Conservation (phyloP, 2,888 invertebrate species). For the Agrotis ipsilon region DNA sequence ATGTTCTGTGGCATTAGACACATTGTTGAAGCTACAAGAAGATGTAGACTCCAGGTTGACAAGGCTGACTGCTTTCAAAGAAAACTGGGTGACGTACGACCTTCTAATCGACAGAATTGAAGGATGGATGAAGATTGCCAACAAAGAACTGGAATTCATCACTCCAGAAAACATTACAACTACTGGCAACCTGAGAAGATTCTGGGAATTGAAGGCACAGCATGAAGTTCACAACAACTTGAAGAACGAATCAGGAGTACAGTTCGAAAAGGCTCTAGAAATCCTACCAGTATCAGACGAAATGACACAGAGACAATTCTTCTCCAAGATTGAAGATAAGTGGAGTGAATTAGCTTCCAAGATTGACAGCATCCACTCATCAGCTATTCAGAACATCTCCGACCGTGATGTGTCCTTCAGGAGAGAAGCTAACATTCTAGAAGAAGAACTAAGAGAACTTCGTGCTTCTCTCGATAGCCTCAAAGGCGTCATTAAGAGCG, state of each 20-base stretch:
- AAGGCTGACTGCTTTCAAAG: conserved; percentile 94
- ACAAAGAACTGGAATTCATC: conserved; percentile 93
- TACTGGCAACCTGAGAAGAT: conserved; percentile 94
- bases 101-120: conserved; percentile 94
- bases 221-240: conserved; percentile 96
- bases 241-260: conserved; percentile 93
- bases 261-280: conserved; percentile 94
- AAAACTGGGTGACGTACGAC: conserved; percentile 95
- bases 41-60: conserved; percentile 94
- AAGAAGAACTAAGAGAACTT: conserved; percentile 94
- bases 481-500: conserved; percentile 95
- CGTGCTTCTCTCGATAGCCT: conserved; percentile 93
- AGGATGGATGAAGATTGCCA: conserved; percentile 94
- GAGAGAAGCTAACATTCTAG: conserved; percentile 94
- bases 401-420: conserved; percentile 94
- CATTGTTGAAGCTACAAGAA: conserved; percentile 94
- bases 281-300: conserved; percentile 96
- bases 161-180: conserved; percentile 92
- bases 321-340: conserved; percentile 94
- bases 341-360: conserved; percentile 93
- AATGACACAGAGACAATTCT: conserved; percentile 95
- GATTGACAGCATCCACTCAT: conserved; percentile 93
- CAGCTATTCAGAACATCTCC: conserved; percentile 93
- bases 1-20: conserved; percentile 94
- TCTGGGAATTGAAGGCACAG: conserved; percentile 97